Evolutionary conservation across 2,797 vertebrate genomes (phyloP), one percentile per base, ranked within the genome.

Genomic region (Enteromius anoplus): DNA sequence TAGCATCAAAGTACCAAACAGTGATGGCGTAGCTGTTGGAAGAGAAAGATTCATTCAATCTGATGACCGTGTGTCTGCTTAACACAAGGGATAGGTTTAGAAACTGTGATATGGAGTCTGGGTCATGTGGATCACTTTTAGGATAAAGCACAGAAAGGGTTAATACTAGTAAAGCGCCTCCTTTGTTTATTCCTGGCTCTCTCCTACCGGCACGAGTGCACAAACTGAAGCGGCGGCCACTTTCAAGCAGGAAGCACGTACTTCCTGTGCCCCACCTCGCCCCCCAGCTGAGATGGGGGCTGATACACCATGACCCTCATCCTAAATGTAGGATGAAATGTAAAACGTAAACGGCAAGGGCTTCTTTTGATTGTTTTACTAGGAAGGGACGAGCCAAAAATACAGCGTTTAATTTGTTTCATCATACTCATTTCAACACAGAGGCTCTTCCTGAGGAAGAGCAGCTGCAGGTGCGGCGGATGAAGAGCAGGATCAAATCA

Each of bases 1-100:
- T 96, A 86, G 96, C 95, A 86, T 98, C 96, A 89, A 98, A 98
- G 95, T 98, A 97, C 97, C 97, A 98, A 92, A 98, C 96, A 17
- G 97, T 98, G 93, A 98, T 96, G 88, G 96, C 95, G 82, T 95
- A 96, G 82, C 95, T 96, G 90, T 11, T 64, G 15, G 0, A 85
- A 87, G 34, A 89, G 32, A 85, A 76, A 85, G 60, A 84, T 10
- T n/a, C 45, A 55, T 55, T 62, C 21, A 64, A 23, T 58, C 60
- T 51, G 34, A 65, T 3, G 66, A 4, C 34, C 10, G 5, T 37
- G 11, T 37, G 68, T 55, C 42, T 60, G 53, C 40, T 34, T 12
- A 73, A 53, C 29, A 53, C 49, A 8, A 73, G 49, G 0, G 3
- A 64, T 26, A 15, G 0, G 47, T 73, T 72, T 21, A 51, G 45